phyloP scores from a whole-genome alignment of 2,888 invertebrate species.

The Rhabditoides inermis region DNA sequence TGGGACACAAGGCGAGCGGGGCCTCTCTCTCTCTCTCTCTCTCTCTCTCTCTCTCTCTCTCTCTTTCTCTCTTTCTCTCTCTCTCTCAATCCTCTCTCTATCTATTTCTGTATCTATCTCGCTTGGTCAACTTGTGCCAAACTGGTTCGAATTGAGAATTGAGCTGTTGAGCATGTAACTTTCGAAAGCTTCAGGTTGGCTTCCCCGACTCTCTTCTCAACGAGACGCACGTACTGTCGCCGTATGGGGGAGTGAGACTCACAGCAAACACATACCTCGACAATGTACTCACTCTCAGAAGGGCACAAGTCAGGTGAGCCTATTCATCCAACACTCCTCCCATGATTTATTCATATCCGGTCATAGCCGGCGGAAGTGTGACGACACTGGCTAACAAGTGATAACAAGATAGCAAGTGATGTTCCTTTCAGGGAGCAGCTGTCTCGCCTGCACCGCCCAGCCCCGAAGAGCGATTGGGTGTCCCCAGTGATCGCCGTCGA shows the following conservation, averaged over 20 bases:
- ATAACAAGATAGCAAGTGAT: no score
- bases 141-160: no score
- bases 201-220: slow-evolving; percentile 22
- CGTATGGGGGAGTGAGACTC: slow-evolving; percentile 31
- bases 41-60: no score
- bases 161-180: no score
- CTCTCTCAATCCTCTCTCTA: no score
- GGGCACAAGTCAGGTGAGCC: slow-evolving; percentile 21
- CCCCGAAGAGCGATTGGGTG: slow-evolving; percentile 24
- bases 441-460: slow-evolving; percentile 15
- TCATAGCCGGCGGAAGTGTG: neutral
- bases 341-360: neutral
- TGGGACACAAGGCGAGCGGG: slow-evolving; percentile 41
- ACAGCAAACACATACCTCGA: slow-evolving; percentile 36
- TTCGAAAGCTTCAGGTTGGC: slow-evolving; percentile 4
- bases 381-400: neutral
- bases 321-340: neutral
- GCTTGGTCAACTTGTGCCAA: no score
- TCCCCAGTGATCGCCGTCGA: slow-evolving; percentile 37
- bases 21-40: no score
- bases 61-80: no score
- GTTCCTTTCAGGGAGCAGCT: slow-evolving; percentile 13
- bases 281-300: slow-evolving; percentile 32
- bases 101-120: no score
- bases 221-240: slow-evolving; percentile 29